These are phyloP conservation scores for Leucophora obtusa DNA, from an alignment of 2,888 invertebrate species.

Conservation along the genomic window DNA sequence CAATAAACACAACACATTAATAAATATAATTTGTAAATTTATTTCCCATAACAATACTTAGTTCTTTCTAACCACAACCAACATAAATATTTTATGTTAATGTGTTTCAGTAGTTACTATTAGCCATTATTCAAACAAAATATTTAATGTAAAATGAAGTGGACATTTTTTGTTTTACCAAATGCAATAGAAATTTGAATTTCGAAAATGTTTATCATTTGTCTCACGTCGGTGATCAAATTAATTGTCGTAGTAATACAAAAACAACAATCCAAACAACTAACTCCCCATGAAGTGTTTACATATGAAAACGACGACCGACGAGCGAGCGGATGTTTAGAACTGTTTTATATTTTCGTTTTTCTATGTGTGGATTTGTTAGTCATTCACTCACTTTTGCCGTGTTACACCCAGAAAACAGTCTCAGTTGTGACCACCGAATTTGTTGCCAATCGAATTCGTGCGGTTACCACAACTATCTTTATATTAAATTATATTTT, in stretches of 20 bases:
- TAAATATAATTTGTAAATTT: neutral
- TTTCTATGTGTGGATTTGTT: too few species aligned
- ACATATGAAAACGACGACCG: too few species aligned
- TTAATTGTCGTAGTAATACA: constrained; percentile 36
- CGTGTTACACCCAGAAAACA: too few species aligned
- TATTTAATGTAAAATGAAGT: constrained; percentile 9
- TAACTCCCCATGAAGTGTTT: neutral
- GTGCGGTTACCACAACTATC: too few species aligned
- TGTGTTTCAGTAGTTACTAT: constrained; percentile 12
- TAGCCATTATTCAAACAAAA: neutral
- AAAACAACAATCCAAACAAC: neutral
- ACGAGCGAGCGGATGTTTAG: too few species aligned
- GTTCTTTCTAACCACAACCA: neutral
- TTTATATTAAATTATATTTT: too few species aligned
- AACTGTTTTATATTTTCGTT: too few species aligned
- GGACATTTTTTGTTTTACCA: neutral
- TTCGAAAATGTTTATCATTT: constrained; percentile 21
- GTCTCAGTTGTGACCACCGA: too few species aligned
- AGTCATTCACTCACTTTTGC: too few species aligned
- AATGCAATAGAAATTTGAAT: constrained; percentile 3
- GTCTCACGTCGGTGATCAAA: constrained; percentile 48
- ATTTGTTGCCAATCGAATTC: too few species aligned
- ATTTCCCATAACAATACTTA: neutral
- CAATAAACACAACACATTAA: neutral
- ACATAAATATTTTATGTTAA: neutral